Percentiles rank a stretch among this genome's conserved stretches.
phyloP scores from a whole-genome alignment of 2,113 vertebrate genomes.

The Microtus richardsoni region DNA sequence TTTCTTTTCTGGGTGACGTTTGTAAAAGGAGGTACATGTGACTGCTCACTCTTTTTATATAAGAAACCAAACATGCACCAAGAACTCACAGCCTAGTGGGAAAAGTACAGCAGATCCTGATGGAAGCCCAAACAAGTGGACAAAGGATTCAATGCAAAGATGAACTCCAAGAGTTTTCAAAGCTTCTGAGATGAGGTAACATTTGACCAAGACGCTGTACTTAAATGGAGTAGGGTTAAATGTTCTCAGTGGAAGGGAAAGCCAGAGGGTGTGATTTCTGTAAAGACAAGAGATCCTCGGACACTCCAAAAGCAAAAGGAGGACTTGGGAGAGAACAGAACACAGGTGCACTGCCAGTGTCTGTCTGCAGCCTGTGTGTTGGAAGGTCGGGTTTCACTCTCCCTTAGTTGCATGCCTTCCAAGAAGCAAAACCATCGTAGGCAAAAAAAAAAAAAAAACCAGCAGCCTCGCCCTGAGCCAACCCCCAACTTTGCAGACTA shows the following conservation, averaged over 20 bases:
- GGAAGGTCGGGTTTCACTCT: neutral
- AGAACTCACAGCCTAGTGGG: neutral
- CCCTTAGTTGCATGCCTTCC: neutral
- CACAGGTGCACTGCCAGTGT: fast-evolving
- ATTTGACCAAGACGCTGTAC: neutral
- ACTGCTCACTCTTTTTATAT: neutral
- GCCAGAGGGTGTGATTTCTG: neutral
- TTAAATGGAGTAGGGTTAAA: neutral
- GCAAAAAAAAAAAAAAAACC: neutral
- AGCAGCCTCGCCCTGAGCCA: neutral
- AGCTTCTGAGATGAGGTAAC: neutral
- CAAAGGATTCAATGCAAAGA: neutral
- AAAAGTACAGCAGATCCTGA: neutral
- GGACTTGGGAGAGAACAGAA: neutral
- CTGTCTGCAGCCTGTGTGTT: neutral
- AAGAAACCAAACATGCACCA: neutral
- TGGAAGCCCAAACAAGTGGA: neutral
- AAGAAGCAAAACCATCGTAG: neutral
- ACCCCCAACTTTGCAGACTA: neutral
- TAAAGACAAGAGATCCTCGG: neutral
- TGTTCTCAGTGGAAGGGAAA: neutral
- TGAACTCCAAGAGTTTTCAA: neutral
- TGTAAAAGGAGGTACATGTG: neutral
- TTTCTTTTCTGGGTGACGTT: neutral
- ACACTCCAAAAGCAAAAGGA: neutral